Conservation (phyloP, 2,888 invertebrate species). For the Oxyteleia sp. region DNA sequence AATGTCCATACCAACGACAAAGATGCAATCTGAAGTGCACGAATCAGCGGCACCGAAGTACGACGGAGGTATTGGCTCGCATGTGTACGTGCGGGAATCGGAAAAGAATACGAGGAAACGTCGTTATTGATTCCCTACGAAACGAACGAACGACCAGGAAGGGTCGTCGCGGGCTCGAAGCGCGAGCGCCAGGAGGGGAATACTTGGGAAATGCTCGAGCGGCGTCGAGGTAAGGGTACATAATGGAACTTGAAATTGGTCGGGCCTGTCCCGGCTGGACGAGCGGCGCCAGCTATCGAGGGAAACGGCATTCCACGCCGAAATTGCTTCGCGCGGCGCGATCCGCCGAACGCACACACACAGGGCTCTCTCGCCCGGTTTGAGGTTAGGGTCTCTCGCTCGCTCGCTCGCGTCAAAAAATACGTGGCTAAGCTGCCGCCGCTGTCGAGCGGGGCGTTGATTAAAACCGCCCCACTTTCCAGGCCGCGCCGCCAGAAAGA, state of each 20-base stretch:
- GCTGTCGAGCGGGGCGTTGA: conserved; percentile 83
- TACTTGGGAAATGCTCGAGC: conserved; percentile 83
- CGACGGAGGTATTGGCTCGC: conserved; percentile 44
- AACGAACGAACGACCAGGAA: conserved; percentile 53
- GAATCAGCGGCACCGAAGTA: conserved; percentile 52
- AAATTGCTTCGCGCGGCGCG: conserved; percentile 86
- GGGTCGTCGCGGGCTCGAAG: conserved; percentile 58
- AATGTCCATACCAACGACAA: conserved; percentile 58
- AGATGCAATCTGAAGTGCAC: conserved; percentile 62
- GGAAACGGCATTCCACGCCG: conserved; percentile 87
- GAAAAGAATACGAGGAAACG: conserved; percentile 72
- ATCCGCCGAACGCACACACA: conserved; percentile 79
- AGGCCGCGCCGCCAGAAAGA: conserved; percentile 68
- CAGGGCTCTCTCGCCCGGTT: conserved; percentile 76
- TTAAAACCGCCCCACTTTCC: conserved; percentile 84
- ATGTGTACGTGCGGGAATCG: conserved; percentile 66
- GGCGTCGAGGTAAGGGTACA: conserved; percentile 84
- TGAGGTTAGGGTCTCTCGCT: conserved; percentile 81
- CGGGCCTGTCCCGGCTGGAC: conserved; percentile 87
- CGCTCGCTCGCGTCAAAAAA: conserved; percentile 82
- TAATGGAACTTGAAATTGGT: conserved; percentile 88
- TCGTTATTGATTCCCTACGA: conserved; percentile 73
- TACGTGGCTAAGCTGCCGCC: conserved; percentile 76
- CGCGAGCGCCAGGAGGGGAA: conserved; percentile 58
- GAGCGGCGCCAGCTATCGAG: conserved; percentile 85